Conservation (phyloP, 2,113 vertebrate species). For the Neomonachus schauinslandi region DNA sequence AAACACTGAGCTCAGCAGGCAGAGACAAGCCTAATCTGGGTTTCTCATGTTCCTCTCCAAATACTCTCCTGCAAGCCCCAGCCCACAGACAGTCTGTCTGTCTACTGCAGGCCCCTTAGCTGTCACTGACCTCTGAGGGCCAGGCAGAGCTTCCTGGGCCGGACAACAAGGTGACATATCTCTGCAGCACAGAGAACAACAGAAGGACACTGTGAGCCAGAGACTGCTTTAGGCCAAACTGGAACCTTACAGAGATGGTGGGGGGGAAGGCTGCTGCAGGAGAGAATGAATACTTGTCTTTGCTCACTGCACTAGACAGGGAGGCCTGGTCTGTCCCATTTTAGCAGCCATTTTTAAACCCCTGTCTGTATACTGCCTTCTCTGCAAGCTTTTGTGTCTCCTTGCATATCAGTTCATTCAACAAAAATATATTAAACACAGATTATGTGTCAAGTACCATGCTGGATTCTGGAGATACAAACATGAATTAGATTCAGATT, state of each 20-base stretch:
- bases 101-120: background rate
- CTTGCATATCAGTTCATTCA: background rate
- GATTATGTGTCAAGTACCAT: background rate
- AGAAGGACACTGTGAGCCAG: background rate
- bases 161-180: conserved; percentile 42
- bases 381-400: background rate
- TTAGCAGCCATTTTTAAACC: background rate
- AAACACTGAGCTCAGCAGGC: conserved; percentile 29
- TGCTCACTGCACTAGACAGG: background rate
- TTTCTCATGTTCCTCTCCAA: conserved; percentile 61
- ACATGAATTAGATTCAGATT: background rate
- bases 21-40: background rate
- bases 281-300: background rate
- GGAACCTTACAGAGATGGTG: background rate
- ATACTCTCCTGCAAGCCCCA: background rate
- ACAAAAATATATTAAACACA: background rate
- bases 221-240: background rate
- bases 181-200: background rate
- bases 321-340: background rate
- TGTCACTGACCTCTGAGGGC: conserved; percentile 20
- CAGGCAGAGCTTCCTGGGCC: background rate
- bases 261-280: background rate
- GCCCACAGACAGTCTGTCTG: background rate
- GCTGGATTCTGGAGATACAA: background rate
- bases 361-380: background rate